Evolutionary conservation across 2,888 invertebrate genomes (phyloP), one percentile per base, ranked within the genome.

Genomic region (Pachydiplax longipennis): DNA sequence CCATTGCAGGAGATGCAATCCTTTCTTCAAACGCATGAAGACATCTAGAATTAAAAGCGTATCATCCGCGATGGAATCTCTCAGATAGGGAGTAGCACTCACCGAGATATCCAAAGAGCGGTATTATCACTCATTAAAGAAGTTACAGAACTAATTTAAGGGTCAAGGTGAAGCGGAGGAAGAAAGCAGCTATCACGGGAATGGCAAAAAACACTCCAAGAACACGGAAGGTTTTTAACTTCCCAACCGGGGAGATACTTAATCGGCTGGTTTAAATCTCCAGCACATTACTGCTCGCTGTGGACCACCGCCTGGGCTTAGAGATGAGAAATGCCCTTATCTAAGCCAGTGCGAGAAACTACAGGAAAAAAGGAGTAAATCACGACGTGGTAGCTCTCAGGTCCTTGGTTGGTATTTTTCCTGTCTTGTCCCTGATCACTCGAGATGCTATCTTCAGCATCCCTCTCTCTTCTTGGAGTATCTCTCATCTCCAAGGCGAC

Each of bases 341-440:
- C 73, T 73, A 73, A 73, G 73, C 25, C 73, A 73, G 25, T 31
- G 73, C 73, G 73, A 73, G 73, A 73, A 73, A 31, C 13, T 31
- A 25, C 73, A 31, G 73, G 13, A 73, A 37, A 37, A 61, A 37
- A 65, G 58, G 40, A 87, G 87, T 87, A 87, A 87, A 87, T 65
- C 87, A 87, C 87, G 73, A n/a, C n/a, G 87, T 58, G 6, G n/a
- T 15, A 48, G 83, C 35, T 31, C 58, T 35, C 53, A 65, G 87
- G 48, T 37, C 61, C 61, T 61, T 65, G 87, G 82, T 87, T 58
- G 87, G 61, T 40, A 87, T 87, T 87, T 87, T 65, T 83, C 58
- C 87, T 37, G 58, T 31, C 87, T 87, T 87, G 87, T 65, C 87
- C 87, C 61, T 37, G 87, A 61, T 87, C 87, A 87, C 61, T 65